Evolutionary conservation across 2,113 vertebrate genomes (phyloP), one percentile per base, ranked within the genome.

Genomic region (Calypte anna): DNA sequence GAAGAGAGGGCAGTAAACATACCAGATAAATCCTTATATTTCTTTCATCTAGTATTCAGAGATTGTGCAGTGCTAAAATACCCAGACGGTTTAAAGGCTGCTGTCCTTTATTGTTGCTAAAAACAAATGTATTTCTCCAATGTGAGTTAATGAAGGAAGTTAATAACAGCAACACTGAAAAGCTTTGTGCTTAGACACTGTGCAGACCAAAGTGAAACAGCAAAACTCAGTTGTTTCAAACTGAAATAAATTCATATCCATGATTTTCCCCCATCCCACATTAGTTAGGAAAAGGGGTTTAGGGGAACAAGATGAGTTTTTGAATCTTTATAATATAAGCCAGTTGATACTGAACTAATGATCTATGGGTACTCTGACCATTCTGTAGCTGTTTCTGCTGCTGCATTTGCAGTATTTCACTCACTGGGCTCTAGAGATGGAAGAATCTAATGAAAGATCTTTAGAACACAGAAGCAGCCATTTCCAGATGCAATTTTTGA

Each of bases 71-170:
- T 76, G 86, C 96, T 97, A 98, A 98, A 97, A 94, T 90, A 98
- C 88, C 76, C 93, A 96, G 97, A 96, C 95, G 10, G 97, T 98
- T 98, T 96, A 97, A 96, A 96, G 95, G 92, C 96, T 96, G 95
- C 20, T 16, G 90, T 96, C 94, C 94, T 96, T 93, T 97, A 75
- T 96, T 97, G 95, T 97, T 96, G 95, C 93, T 97, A 96, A 96
- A 96, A 93, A 95, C 89, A 89, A 97, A 95, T 97, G 54, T 95
- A 95, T 98, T 95, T 97, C 92, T 91, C 30, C 76, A 96, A 96
- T 95, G 80, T 92, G 94, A 96, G 95, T 98, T 98, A 97, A 97
- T 97, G 97, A 97, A 97, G 97, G 93, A 97, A 97, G 92, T 97
- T 97, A 96, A 95, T 96, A 98, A 96, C 82, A 87, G 78, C 89